A percentile compares a stretch with the other conserved stretches of the same genome.
These are phyloP conservation scores for Coelinius sp. DNA, from an alignment of 2,888 invertebrate species.

Conservation along the genomic window DNA sequence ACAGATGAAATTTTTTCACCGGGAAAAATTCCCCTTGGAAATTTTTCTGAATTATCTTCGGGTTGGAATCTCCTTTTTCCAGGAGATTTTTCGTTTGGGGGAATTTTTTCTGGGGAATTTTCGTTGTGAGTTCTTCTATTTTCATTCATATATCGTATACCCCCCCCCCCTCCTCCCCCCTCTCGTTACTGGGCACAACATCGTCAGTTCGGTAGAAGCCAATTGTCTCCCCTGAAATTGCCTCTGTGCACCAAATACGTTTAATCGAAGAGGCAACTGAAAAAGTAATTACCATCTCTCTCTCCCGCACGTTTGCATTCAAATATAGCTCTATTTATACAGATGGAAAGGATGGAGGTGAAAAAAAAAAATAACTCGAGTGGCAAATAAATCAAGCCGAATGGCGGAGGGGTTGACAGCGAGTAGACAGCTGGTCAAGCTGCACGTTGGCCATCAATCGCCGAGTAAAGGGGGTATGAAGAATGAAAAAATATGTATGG, in stretches of 20 bases:
- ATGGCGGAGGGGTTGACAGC: constrained; percentile 22
- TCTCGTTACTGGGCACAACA: no score
- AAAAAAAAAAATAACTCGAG: constrained; percentile 14
- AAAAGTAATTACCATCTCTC: constrained; percentile 23
- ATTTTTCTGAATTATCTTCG: no score
- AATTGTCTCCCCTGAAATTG: constrained; percentile 11
- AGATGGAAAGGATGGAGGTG: background rate
- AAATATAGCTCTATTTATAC: constrained; percentile 21
- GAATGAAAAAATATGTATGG: constrained; percentile 10
- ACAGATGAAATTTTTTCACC: no score
- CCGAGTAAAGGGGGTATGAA: background rate
- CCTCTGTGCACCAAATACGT: background rate
- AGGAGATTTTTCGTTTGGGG: no score
- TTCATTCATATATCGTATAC: no score
- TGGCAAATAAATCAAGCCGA: constrained; percentile 21
- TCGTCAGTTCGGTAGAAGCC: background rate
- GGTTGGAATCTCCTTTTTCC: no score
- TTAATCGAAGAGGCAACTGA: constrained; percentile 17
- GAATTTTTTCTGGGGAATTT: no score
- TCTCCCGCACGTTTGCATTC: background rate
- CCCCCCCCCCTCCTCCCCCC: background rate
- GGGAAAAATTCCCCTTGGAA: background rate
- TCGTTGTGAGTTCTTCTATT: no score
- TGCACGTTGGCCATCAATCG: constrained; percentile 20
- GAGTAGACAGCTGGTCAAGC: constrained; percentile 30